Conservation (phyloP, 2,888 invertebrate species). For the Stictocephala bisonia region DNA sequence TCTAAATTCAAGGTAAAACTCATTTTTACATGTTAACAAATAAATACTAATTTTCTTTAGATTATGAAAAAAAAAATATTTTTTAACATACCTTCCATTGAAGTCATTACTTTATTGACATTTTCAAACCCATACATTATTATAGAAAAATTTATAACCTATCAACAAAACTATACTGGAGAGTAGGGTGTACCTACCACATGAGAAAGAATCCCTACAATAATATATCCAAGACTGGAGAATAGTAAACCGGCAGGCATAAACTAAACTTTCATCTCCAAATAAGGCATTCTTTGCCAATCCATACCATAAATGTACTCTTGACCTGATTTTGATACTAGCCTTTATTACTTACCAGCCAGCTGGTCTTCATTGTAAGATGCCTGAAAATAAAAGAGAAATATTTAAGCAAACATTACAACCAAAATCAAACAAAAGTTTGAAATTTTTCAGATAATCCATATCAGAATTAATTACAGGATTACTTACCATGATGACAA, state of each 20-base stretch:
- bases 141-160: slow-evolving; percentile 33
- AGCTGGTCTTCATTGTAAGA: slow-evolving; percentile 92
- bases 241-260: slow-evolving; percentile 55
- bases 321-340: slow-evolving; percentile 65
- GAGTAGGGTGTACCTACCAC: slow-evolving; percentile 58
- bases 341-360: slow-evolving; percentile 78
- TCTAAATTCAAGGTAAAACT: too few species aligned
- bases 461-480: too few species aligned
- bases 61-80: too few species aligned
- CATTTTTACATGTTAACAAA: too few species aligned
- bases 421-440: too few species aligned
- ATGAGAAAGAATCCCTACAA: slow-evolving; percentile 6
- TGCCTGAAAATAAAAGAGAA: slow-evolving; percentile 71
- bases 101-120: slow-evolving; percentile 77
- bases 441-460: too few species aligned
- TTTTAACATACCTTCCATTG: slow-evolving; percentile 81
- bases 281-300: slow-evolving; percentile 62
- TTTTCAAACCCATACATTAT: slow-evolving; percentile 81
- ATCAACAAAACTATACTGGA: slow-evolving; percentile 24
- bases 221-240: slow-evolving; percentile 33
- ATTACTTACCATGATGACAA: too few species aligned
- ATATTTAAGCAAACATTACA: too few species aligned
- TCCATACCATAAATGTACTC: slow-evolving; percentile 60
- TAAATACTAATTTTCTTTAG: too few species aligned
- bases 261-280: slow-evolving; percentile 61